phyloP scores from a whole-genome alignment of 2,113 vertebrate species.

The Campylomormyrus tamandua region DNA sequence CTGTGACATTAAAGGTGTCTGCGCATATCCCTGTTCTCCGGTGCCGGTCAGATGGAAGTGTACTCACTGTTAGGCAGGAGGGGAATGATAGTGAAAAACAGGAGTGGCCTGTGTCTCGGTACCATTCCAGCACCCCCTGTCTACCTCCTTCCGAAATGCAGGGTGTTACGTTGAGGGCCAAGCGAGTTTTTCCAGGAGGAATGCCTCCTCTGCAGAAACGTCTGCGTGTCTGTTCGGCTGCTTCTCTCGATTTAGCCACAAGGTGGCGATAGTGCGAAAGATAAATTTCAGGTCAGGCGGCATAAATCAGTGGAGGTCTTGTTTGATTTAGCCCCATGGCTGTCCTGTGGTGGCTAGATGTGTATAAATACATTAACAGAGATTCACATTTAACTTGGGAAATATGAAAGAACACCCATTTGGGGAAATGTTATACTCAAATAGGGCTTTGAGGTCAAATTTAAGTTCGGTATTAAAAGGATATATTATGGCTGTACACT shows the following conservation, averaged over 20 bases:
- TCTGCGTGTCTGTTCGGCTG: neutral
- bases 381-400: neutral
- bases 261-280: constrained; percentile 4
- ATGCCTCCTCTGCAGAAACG: neutral
- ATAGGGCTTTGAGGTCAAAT: neutral
- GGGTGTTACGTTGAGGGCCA: neutral
- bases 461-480: neutral
- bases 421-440: neutral
- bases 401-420: neutral
- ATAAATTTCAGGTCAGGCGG: neutral
- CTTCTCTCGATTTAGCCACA: neutral
- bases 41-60: neutral
- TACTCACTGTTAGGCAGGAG: neutral
- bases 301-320: neutral
- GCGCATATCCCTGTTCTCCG: neutral
- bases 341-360: neutral
- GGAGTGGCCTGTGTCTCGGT: neutral
- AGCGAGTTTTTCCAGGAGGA: neutral
- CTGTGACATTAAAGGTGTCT: neutral
- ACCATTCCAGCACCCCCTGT: neutral
- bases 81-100: neutral
- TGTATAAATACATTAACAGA: neutral
- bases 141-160: neutral
- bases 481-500: neutral
- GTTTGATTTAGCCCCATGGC: neutral